Evolutionary conservation across 1,140 invertebrate genomes (phyloP).

Genomic region (Stenopsyche tienmushanensis): DNA sequence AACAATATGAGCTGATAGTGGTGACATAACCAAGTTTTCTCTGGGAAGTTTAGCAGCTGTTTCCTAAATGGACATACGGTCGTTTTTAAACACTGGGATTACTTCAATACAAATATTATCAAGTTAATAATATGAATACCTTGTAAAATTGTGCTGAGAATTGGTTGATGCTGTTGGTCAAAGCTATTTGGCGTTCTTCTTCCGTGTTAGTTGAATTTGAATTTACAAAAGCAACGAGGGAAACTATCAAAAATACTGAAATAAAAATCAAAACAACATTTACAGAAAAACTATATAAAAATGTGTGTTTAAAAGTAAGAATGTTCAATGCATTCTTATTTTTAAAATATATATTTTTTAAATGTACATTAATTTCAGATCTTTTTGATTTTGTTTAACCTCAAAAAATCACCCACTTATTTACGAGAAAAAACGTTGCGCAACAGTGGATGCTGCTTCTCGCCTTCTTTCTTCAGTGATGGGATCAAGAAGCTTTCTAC

Average conservation of each 20-base stretch:
- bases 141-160: conserved; percentile 38
- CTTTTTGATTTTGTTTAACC: too few species aligned
- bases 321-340: too few species aligned
- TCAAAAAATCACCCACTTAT: too few species aligned
- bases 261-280: too few species aligned
- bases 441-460: too few species aligned
- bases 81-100: neutral
- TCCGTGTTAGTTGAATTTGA: conserved; percentile 4
- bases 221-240: neutral
- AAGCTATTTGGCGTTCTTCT: neutral
- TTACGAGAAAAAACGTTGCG: too few species aligned
- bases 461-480: too few species aligned
- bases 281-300: too few species aligned
- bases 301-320: too few species aligned
- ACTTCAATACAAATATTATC: neutral
- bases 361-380: too few species aligned
- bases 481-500: too few species aligned
- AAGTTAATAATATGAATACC: conserved; percentile 18
- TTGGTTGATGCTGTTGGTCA: conserved; percentile 25
- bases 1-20: conserved; percentile 59
- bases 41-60: conserved; percentile 39
- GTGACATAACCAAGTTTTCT: conserved; percentile 60
- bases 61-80: conserved; percentile 38
- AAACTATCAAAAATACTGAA: conserved; percentile 8
- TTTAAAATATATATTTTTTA: too few species aligned